These are phyloP conservation scores for Rallus limicola DNA, from an alignment of 2,113 vertebrate species.

Conservation along the genomic window DNA sequence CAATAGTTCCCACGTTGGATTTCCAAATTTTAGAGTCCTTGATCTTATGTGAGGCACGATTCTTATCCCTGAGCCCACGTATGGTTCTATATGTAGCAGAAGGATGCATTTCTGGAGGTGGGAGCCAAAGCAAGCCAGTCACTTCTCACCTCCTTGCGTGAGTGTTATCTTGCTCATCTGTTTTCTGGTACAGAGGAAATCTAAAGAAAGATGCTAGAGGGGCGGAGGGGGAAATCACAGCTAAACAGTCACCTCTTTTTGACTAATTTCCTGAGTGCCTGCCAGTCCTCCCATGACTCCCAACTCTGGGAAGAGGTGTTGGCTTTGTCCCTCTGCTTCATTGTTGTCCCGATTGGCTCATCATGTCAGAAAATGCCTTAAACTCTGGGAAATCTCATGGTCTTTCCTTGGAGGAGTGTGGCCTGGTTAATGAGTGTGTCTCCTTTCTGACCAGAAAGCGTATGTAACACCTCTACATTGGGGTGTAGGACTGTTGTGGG, in stretches of 20 bases:
- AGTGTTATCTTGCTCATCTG: constrained; percentile 42
- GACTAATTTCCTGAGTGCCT: neutral
- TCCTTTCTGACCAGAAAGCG: neutral
- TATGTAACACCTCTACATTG: neutral
- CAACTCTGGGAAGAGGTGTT: neutral
- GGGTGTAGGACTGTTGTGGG: neutral
- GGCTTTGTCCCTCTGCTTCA: neutral
- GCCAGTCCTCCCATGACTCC: neutral
- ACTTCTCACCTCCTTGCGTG: constrained; percentile 39
- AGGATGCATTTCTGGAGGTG: constrained; percentile 48
- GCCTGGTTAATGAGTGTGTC: neutral
- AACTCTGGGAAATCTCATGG: neutral
- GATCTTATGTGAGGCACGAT: constrained; percentile 10
- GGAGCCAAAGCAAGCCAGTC: constrained; percentile 50
- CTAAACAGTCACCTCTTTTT: neutral
- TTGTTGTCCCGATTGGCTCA: neutral
- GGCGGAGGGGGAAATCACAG: neutral
- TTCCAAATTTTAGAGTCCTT: neutral
- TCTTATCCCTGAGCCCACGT: neutral
- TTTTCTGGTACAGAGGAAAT: constrained; percentile 6
- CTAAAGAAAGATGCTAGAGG: constrained; percentile 37
- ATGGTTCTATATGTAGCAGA: neutral
- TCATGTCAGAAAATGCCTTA: neutral
- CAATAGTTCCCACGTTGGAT: neutral
- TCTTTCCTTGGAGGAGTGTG: neutral